Evolutionary conservation across 2,113 vertebrate species (phyloP).

Genomic region (Python bivittatus): DNA sequence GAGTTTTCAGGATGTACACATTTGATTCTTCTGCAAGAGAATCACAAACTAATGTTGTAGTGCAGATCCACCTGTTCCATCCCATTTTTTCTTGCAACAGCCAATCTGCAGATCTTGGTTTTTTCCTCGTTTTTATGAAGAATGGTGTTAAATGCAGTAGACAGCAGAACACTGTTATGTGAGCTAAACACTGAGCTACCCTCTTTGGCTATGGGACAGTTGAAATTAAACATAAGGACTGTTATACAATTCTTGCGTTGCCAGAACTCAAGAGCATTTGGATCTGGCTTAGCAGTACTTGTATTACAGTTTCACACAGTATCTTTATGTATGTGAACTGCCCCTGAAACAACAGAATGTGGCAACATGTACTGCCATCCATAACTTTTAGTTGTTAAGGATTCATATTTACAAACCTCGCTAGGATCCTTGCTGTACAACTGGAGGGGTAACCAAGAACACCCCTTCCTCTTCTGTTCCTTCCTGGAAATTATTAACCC

Average conservation of each 20-base stretch:
- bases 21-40: neutral
- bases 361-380: neutral
- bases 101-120: neutral
- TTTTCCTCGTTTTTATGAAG: neutral
- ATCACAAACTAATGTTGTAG: neutral
- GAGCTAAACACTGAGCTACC: neutral
- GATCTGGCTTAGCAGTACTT: neutral
- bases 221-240: neutral
- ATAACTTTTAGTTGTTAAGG: neutral
- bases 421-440: neutral
- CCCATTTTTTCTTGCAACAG: neutral
- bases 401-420: neutral
- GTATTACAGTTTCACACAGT: neutral
- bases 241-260: neutral
- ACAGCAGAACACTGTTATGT: neutral
- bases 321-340: neutral
- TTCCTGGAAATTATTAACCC: neutral
- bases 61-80: neutral
- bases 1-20: neutral
- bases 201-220: neutral
- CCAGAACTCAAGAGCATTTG: neutral
- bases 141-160: neutral
- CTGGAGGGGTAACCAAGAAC: neutral
- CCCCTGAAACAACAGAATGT: too few relatives aligned
- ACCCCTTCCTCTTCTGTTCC: neutral